Evolutionary conservation across 2,113 vertebrate species (phyloP).

Genomic region (Elgaria multicarinata): DNA sequence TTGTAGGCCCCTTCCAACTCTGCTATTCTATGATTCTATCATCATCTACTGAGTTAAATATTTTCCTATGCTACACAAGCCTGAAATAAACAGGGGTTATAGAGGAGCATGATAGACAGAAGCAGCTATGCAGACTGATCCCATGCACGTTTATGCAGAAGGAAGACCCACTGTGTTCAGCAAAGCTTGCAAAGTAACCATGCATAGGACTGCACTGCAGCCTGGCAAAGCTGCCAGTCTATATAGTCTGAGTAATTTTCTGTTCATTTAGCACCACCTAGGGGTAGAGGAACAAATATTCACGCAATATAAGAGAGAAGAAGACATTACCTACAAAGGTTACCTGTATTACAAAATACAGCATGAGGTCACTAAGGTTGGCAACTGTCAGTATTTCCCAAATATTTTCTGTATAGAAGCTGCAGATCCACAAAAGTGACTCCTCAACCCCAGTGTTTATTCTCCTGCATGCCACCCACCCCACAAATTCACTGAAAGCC

Average conservation of each 20-base stretch:
- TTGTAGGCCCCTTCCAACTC: too few species aligned
- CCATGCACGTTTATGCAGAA: too few species aligned
- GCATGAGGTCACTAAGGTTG: neutral
- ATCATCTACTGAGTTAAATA: neutral
- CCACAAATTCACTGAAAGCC: neutral
- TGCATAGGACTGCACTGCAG: neutral
- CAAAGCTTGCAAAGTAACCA: neutral
- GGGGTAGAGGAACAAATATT: neutral
- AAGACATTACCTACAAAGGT: neutral
- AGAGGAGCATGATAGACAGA: neutral
- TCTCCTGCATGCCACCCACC: neutral
- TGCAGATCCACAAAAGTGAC: neutral
- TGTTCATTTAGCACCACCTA: neutral
- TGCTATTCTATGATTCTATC: too few species aligned
- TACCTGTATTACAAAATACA: neutral
- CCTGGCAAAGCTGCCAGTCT: too few species aligned
- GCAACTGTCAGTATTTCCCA: neutral
- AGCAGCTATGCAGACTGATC: neutral
- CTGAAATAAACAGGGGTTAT: neutral
- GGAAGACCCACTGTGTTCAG: too few species aligned
- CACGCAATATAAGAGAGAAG: neutral
- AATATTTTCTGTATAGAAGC: neutral
- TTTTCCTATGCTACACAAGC: neutral
- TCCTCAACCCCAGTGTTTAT: neutral
- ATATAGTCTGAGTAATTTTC: neutral